Conservation (phyloP, 2,113 vertebrate genomes). For the Urocolius indicus region DNA sequence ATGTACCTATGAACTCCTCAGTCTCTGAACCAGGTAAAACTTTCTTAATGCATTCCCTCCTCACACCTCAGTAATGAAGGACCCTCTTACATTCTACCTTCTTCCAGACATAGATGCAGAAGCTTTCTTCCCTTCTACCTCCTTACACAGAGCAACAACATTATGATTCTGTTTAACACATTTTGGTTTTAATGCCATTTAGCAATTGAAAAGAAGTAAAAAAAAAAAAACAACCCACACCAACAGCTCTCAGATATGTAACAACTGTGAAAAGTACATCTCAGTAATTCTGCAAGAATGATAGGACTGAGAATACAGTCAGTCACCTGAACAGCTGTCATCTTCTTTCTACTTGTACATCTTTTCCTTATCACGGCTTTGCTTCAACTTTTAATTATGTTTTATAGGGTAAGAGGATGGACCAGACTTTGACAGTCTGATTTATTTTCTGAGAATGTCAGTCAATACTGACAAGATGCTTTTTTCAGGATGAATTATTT, state of each 20-base stretch:
- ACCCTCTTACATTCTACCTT: background rate
- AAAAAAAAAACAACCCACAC: background rate
- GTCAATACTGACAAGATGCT: background rate
- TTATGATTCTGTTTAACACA: background rate
- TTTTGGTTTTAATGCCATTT: background rate
- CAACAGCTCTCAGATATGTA: background rate
- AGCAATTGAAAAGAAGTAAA: background rate
- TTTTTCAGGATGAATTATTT: slow-evolving; percentile 22
- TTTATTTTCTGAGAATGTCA: background rate
- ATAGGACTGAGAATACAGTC: background rate
- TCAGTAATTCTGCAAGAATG: background rate
- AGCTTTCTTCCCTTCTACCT: background rate
- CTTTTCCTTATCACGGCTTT: background rate
- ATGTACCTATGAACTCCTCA: background rate
- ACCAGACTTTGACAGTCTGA: background rate
- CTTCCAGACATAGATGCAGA: background rate
- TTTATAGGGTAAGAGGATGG: background rate
- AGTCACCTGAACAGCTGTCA: background rate
- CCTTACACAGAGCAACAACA: background rate
- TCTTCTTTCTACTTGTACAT: background rate
- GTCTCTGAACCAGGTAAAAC: background rate
- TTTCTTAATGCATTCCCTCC: background rate
- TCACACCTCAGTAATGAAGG: background rate
- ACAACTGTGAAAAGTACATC: background rate
- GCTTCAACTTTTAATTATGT: background rate